phyloP scores from a whole-genome alignment of 1,140 invertebrate species.

The Eubasilissa regina region DNA sequence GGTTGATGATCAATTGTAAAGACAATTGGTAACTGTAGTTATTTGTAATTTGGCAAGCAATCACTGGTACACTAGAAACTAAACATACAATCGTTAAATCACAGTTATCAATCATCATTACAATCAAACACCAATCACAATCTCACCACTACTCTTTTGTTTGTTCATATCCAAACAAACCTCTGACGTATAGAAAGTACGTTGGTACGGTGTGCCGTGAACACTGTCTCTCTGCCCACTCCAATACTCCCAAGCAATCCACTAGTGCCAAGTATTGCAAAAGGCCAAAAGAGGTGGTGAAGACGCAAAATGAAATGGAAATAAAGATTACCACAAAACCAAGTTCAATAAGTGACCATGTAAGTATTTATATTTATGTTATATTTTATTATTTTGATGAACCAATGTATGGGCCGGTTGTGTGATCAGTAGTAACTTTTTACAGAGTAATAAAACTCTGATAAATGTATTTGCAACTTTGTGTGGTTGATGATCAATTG shows the following conservation, averaged over 20 bases:
- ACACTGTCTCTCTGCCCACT: background rate
- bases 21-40: too few species aligned
- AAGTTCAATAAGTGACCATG: constrained; percentile 24
- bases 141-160: too few species aligned
- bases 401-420: too few species aligned
- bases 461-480: background rate
- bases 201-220: background rate
- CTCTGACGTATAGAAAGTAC: constrained; percentile 17
- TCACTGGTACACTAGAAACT: too few species aligned
- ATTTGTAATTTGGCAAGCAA: too few species aligned
- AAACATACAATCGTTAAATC: too few species aligned
- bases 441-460: background rate
- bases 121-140: constrained; percentile 32
- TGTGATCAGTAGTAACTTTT: background rate
- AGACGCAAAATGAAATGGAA: constrained; percentile 26
- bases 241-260: constrained; percentile 3
- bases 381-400: background rate
- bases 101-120: too few species aligned
- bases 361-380: constrained; percentile 9
- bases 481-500: too few species aligned
- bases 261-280: background rate
- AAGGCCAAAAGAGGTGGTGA: background rate
- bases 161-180: constrained; percentile 34
- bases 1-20: too few species aligned
- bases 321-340: constrained; percentile 42